Percentiles rank a stretch among this genome's conserved stretches.
Conservation (phyloP, 2,888 invertebrate genomes). For the Polydrusus tereticollis region DNA sequence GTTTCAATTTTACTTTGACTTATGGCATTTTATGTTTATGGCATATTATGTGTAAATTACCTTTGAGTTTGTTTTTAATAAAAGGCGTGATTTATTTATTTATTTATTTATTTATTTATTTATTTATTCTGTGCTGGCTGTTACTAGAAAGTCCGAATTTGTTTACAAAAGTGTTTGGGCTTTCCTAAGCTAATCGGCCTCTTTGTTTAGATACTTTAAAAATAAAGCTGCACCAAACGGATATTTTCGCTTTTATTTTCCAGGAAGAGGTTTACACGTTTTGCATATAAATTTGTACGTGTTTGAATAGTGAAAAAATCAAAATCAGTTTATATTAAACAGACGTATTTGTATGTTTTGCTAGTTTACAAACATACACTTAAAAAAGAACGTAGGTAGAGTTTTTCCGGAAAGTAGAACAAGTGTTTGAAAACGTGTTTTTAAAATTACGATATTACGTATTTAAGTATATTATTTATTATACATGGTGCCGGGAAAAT, state of each 20-base stretch:
- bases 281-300: not conserved
- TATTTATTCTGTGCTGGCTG: too few relatives aligned
- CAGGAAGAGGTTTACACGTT: not conserved
- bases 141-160: not conserved
- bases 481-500: too few relatives aligned
- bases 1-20: too few relatives aligned
- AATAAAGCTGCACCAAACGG: not conserved
- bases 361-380: not conserved
- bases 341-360: not conserved
- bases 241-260: constrained; percentile 15
- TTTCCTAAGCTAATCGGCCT: not conserved
- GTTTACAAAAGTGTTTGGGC: not conserved
- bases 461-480: too few relatives aligned
- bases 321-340: not conserved
- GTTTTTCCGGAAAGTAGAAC: not conserved
- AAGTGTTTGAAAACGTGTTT: not conserved
- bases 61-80: too few relatives aligned
- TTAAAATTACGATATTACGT: too few relatives aligned
- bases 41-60: too few relatives aligned
- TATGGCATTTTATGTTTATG: too few relatives aligned
- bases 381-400: not conserved
- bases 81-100: too few relatives aligned
- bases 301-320: not conserved
- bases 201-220: constrained; percentile 1
- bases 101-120: too few relatives aligned